Conservation (phyloP, 2,888 invertebrate genomes). For the Salpingus planirostris region DNA sequence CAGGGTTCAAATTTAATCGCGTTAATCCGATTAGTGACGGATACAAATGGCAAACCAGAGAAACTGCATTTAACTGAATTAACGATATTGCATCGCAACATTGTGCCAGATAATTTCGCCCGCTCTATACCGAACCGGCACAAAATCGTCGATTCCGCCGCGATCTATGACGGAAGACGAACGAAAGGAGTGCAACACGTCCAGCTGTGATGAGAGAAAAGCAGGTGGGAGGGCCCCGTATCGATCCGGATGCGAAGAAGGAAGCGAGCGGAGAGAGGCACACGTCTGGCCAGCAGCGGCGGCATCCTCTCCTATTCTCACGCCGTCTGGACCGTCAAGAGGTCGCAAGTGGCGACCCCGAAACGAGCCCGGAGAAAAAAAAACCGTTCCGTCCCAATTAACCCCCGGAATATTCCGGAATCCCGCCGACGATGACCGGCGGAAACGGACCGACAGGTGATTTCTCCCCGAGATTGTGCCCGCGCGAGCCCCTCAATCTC, state of each 20-base stretch:
- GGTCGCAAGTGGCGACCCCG: no score
- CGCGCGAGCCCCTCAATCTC: no score
- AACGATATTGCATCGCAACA: conserved; percentile 5
- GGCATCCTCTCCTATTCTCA: conserved; percentile 8
- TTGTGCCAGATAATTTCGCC: conserved; percentile 2
- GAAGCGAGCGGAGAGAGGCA: neutral
- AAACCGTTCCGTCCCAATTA: no score
- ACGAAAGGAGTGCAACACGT: no score
- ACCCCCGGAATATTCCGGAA: no score
- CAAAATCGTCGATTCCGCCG: no score
- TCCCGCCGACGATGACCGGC: no score
- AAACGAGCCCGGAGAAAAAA: no score
- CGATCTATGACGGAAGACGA: no score
- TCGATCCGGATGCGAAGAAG: neutral
- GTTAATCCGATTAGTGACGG: conserved; percentile 8
- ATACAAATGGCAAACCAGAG: conserved; percentile 9
- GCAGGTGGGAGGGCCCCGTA: conserved; percentile 1
- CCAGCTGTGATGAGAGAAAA: no score
- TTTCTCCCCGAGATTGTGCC: no score
- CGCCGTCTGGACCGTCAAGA: conserved; percentile 14
- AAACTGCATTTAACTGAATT: conserved; percentile 12
- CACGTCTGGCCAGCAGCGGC: conserved; percentile 1
- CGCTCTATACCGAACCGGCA: neutral
- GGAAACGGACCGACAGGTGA: no score
- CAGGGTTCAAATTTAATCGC: conserved; percentile 8